These are phyloP conservation scores for Arrhopalites spinosus DNA, from an alignment of 2,888 invertebrate species.

Conservation along the genomic window DNA sequence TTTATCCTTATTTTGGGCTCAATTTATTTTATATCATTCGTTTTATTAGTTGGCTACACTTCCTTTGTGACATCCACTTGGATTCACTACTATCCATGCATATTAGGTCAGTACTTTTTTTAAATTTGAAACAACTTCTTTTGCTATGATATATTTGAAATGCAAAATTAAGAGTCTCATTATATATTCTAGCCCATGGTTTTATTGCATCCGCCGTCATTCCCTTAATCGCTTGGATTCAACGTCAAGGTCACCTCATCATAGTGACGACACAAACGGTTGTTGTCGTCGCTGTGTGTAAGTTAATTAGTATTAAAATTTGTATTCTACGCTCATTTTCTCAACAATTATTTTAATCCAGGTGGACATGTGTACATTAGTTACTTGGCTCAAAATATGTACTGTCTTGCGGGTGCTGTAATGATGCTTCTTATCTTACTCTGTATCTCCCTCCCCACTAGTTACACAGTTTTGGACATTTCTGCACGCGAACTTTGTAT, in stretches of 20 bases:
- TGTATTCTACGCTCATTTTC: not conserved
- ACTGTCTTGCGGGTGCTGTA: not conserved
- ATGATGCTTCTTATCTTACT: not conserved
- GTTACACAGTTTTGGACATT: not conserved
- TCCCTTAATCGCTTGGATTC: constrained; percentile 7
- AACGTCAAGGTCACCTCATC: not conserved
- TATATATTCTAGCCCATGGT: not conserved
- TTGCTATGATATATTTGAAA: not conserved
- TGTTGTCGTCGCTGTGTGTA: not conserved
- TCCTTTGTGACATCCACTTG: not conserved
- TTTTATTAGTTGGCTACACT: not conserved
- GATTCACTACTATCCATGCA: not conserved
- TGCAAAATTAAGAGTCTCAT: too few relatives aligned
- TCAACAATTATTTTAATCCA: not conserved
- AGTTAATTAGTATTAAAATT: not conserved
- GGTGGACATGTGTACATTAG: not conserved
- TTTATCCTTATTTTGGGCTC: too few relatives aligned
- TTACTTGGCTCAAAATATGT: not conserved
- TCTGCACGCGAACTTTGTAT: constrained; percentile 1
- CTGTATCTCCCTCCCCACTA: constrained; percentile 1
- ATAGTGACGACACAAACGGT: not conserved
- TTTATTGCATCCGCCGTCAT: not conserved
- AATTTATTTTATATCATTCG: too few relatives aligned
- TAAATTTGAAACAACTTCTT: not conserved
- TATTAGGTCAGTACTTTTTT: too few relatives aligned